A percentile compares a stretch with the other conserved stretches of the same genome.
phyloP scores from a whole-genome alignment of 2,888 invertebrate species.

The Entomobrya multifasciata region DNA sequence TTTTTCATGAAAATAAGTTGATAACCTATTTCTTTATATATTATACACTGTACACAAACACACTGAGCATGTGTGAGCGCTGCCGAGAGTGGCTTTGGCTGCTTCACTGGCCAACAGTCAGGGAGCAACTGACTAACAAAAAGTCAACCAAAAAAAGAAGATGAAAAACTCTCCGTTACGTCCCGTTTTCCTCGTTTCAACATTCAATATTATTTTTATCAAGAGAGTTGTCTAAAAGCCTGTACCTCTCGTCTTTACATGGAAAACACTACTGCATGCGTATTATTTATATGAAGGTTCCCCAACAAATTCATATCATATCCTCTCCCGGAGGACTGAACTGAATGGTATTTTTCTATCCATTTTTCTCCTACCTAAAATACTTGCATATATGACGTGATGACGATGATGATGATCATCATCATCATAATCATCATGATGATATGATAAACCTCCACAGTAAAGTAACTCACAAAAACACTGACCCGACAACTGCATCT shows the following conservation, averaged over 20 bases:
- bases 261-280: neutral
- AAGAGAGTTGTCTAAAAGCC: no score
- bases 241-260: no score
- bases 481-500: conserved; percentile 31
- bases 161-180: conserved; percentile 39
- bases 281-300: neutral
- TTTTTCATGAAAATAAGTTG: neutral
- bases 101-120: conserved; percentile 63
- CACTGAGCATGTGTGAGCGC: conserved; percentile 1
- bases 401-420: no score
- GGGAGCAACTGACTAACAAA: conserved; percentile 61
- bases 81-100: conserved; percentile 39
- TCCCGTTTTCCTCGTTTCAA: conserved; percentile 10
- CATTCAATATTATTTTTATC: no score
- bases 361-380: no score
- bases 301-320: neutral
- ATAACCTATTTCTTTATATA: conserved; percentile 22
- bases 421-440: no score
- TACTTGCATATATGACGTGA: neutral
- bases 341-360: neutral
- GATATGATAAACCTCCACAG: neutral
- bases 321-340: neutral
- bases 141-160: neutral
- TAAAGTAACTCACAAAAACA: conserved; percentile 3
- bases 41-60: conserved; percentile 3